Base-by-base conservation (phyloP, 2,113 vertebrate genomes). In the Manacus vitellinus region DNA sequence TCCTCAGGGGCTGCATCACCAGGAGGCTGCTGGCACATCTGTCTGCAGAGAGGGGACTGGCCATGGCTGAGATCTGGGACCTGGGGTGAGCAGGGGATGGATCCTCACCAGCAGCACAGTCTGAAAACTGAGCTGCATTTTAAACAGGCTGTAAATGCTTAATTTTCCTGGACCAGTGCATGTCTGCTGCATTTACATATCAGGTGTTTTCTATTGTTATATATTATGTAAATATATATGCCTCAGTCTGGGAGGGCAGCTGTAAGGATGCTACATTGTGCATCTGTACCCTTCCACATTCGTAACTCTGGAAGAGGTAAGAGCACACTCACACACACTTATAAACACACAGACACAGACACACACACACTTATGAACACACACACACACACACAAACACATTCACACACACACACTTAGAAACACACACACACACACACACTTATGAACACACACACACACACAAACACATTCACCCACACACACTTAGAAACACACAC, bases 181-280 rank as follows among this genome's bases (percentile, higher is more conserved):
- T 4, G 37, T 6, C 37, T 71, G 10, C 70, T 30, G n/a, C 22
- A 31, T 6, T 44, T 33, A 51, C 10, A 9, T 23, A 9, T 3
- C 11, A 5, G 20, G 17, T 8, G 22, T 4, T 24, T 33, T 39
- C 17, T 20, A 1, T 39, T 30, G 30, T 15, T 23, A 2, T 9
- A 16, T 9, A 9, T 12, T 4, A 5, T 2, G 30, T 39, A 3
- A 17, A 23, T 10, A 9, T 1, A 2, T 11, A 1, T 13, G 21
- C 6, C 25, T 15, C 30, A 15, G 1, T 1, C 46, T 25, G 27
- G 17, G 12, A 51, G 30, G 14, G 33, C 52, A 47, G 17, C 0
- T 13, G 21, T 6, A 27, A 41, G 46, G 33, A 14, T 1, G 23
- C 20, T 1, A 1, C 2, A 6, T 27, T 14, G 1, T 24, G 25